Base-by-base conservation (phyloP, 2,888 invertebrate species). In the Oscheius sp. region DNA sequence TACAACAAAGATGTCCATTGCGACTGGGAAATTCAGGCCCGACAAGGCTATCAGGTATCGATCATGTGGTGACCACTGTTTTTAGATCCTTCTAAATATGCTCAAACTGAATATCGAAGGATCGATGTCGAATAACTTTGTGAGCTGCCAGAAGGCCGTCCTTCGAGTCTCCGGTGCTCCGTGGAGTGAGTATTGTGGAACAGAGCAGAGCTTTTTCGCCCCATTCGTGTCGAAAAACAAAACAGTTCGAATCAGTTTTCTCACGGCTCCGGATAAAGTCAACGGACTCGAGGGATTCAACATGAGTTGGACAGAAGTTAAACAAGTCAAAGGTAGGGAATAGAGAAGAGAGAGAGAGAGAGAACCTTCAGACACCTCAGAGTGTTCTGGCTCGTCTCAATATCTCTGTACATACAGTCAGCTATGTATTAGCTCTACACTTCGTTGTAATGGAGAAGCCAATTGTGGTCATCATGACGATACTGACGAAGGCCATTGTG, bases 21-120 rank as follows among this genome's bases (percentile, higher is more conserved):
- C 89, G 94, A 96, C 88, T 98, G 97, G 97, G 93, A 92, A 87
- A 92, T 98, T 86, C 66, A 66, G 24, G 84, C 79, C 2, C 68
- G 83, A 6, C 65, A 69, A 20, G 80, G 77, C 4, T 74, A 82
- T 67, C 74, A 75, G 66, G 77, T 77, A 14, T n/a, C n/a, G n/a
- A n/a, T n/a, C n/a, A n/a, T n/a, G n/a, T n/a, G n/a, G n/a, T 28
- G 4, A 3, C 54, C 49, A 26, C 24, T 41, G 9, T 41, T n/a
- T n/a, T 22, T 62, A 82, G 72, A 91, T 98, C 83, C 90, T 96
- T 86, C 90, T 98, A 86, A 92, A 93, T 87, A 94, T 97, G 87
- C 92, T 93, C 86, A 90, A 91, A 77, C 95, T 98, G 86, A 92
- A 92, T 65, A 92, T 97, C 68, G 97, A 98, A 88, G 97, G 97